Percentiles rank a stretch among this genome's conserved stretches.
Evolutionary conservation across 2,113 vertebrate genomes (phyloP).

Genomic region (Thunnus maccoyii): DNA sequence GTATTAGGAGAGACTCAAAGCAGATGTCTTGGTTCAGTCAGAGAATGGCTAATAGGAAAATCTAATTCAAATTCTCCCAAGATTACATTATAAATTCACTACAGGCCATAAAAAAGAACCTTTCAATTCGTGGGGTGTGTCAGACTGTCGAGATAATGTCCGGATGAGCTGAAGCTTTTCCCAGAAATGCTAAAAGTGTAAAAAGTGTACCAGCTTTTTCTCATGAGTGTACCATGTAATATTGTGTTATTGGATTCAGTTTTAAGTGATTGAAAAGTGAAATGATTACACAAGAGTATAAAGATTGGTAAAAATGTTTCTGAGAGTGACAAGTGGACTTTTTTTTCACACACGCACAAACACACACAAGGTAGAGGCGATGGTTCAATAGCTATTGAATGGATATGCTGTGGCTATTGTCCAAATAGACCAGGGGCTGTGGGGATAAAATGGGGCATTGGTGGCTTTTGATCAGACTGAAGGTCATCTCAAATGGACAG

Average conservation of each 20-base stretch:
- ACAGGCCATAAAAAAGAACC: constrained; percentile 59
- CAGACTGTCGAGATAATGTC: constrained; percentile 46
- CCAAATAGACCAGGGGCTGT: constrained; percentile 20
- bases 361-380: neutral
- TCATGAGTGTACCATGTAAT: neutral
- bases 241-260: neutral
- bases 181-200: constrained; percentile 29
- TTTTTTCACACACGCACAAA: constrained; percentile 1
- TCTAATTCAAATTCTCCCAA: constrained; percentile 65
- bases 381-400: constrained; percentile 38
- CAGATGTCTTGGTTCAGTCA: constrained; percentile 70
- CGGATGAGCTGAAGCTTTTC: constrained; percentile 33
- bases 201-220: neutral
- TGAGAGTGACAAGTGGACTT: neutral
- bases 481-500: constrained; percentile 38
- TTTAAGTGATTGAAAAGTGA: no score
- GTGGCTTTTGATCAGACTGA: constrained; percentile 38
- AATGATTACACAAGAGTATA: neutral
- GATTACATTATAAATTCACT: constrained; percentile 72
- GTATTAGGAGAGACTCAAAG: constrained; percentile 59
- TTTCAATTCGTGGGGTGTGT: constrained; percentile 64
- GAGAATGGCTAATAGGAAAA: constrained; percentile 73
- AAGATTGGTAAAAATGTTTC: neutral
- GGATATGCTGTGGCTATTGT: constrained; percentile 30
- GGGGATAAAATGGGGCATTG: constrained; percentile 32